Base-by-base conservation (phyloP, 2,113 vertebrate species). In the Leucosticte australis region DNA sequence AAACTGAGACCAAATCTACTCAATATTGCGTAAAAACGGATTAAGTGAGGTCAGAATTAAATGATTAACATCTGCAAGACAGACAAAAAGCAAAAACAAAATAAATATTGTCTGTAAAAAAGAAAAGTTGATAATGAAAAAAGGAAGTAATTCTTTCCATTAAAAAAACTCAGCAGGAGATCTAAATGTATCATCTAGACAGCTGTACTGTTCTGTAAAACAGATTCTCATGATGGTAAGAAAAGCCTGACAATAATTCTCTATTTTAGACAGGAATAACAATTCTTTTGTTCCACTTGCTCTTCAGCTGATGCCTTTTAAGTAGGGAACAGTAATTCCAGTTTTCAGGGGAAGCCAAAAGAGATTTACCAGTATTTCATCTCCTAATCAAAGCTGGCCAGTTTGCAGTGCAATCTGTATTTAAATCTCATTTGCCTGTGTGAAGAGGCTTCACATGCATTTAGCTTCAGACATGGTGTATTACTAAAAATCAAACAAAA, bases 151-250 rank as follows among this genome's bases (percentile, higher is more conserved):
- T 87, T 80, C 24, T 59, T 65, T 79, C 47, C 24, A 57, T 53
- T 15, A 31, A 49, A 39, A 49, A 49, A 46, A 9, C 21, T 60
- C 85, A 90, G 42, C 70, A 71, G 37, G 73, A 71, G 44, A 41
- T 83, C 30, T 47, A 35, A 63, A 33, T 60, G 39, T 91, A 74
- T 80, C 47, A 95, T 82, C 83, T 75, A 86, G 75, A 79, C 59
- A 96, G 87, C 73, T 92, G 76, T 73, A 78, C 69, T 81, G n/a
- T 75, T 86, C 86, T 35, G 47, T 41, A 74, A 90, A 96, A 70
- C 33, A 71, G 39, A 93, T 76, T 88, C 56, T 91, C 8, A 4
- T 23, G 19, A 89, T 80, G 42, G 94, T 68, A 47, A 57, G 55
- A n/a, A 69, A 74, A 85, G 46, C 35, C 70, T 60, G 62, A 69